Evolutionary conservation across 1,140 invertebrate genomes (phyloP).

Genomic region (Drosophila setifemur): DNA sequence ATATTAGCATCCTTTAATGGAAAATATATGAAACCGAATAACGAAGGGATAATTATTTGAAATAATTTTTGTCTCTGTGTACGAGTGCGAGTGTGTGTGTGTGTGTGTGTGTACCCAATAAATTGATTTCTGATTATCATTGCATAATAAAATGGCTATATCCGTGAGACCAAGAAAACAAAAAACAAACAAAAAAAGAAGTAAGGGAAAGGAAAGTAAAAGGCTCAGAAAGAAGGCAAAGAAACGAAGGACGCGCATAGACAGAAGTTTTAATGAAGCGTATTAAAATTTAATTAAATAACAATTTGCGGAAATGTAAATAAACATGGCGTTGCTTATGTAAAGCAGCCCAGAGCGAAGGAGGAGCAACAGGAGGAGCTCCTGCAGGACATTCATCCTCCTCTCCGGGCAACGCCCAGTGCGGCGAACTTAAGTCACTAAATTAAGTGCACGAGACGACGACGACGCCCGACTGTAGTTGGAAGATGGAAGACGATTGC

Average conservation of each 20-base stretch:
- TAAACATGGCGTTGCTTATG: constrained; percentile 73
- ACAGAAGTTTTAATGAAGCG: constrained; percentile 75
- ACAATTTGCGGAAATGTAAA: constrained; percentile 78
- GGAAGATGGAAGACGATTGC: neutral
- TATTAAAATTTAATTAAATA: constrained; percentile 80
- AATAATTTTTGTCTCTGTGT: neutral
- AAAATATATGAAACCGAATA: no score
- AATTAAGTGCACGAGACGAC: constrained; percentile 67
- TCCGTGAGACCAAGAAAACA: constrained; percentile 14
- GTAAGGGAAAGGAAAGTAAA: neutral
- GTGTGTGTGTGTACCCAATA: constrained; percentile 49
- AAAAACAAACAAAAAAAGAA: neutral
- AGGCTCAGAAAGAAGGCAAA: neutral
- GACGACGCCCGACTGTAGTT: constrained; percentile 5
- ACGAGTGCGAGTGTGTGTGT: neutral
- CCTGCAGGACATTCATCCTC: constrained; percentile 7
- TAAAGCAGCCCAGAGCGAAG: constrained; percentile 26
- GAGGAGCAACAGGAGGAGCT: neutral
- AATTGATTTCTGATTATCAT: constrained; percentile 80
- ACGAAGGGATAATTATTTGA: no score
- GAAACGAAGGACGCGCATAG: constrained; percentile 8
- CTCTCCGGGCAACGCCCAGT: constrained; percentile 53
- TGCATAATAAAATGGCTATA: constrained; percentile 68
- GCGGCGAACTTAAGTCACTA: constrained; percentile 76
- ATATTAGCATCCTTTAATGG: no score